Evolutionary conservation across 2,888 invertebrate genomes (phyloP).

Genomic region (Omphaloscelis lunosa): DNA sequence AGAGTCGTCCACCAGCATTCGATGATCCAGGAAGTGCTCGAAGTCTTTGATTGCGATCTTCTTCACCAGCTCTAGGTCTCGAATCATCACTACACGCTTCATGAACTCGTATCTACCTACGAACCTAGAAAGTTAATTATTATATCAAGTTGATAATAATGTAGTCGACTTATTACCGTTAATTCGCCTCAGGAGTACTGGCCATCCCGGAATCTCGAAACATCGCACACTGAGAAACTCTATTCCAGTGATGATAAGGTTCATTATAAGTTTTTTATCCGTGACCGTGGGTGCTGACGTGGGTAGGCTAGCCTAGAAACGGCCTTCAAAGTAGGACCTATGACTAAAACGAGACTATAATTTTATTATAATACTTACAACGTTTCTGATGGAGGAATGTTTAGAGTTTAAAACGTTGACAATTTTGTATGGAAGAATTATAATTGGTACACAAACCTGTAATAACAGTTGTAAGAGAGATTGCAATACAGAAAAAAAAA

Average conservation of each 20-base stretch:
- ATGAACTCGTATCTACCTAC: constrained; percentile 84
- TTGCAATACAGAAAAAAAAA: neutral
- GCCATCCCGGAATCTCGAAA: neutral
- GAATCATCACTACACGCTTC: constrained; percentile 78
- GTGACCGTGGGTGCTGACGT: neutral
- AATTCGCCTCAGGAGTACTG: neutral
- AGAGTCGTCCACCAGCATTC: constrained; percentile 52
- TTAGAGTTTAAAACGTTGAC: neutral
- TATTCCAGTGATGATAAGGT: neutral
- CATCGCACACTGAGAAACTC: neutral
- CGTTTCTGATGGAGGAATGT: neutral
- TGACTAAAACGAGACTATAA: neutral
- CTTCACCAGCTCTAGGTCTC: constrained; percentile 88
- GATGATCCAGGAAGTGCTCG: constrained; percentile 89
- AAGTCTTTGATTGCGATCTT: constrained; percentile 89
- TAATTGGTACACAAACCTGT: neutral
- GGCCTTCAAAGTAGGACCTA: neutral
- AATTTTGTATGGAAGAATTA: neutral
- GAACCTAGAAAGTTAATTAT: constrained; percentile 66
- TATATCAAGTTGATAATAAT: neutral
- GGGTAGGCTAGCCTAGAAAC: neutral
- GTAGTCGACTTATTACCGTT: neutral
- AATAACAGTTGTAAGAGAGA: neutral
- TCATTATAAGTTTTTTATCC: neutral
- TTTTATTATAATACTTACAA: neutral